Base-by-base conservation (phyloP, 2,113 vertebrate species). In the Alosa alosa region DNA sequence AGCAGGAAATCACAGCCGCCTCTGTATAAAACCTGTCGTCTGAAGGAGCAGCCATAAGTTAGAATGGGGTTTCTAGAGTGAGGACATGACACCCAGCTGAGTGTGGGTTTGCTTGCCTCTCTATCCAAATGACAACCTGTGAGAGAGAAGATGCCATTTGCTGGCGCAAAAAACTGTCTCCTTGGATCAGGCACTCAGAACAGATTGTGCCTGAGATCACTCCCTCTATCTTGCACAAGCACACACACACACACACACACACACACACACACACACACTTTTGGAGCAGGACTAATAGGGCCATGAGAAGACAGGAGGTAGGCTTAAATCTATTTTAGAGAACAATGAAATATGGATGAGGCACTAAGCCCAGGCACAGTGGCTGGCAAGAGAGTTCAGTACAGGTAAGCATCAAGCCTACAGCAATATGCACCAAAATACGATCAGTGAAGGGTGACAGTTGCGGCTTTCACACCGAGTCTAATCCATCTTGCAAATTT, bases 1-100 rank as follows among this genome's bases (percentile, higher is more conserved):
- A 64, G 85, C 82, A 92, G 92, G 92, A 93, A 93, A 88, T 90
- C 85, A 86, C 84, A 87, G 81, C 22, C 83, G 81, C 82, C 86
- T 25, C 82, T 72, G 25, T 82, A 83, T 89, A 86, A 90, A 91
- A 91, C 90, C 86, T 68, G 84, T 88, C 44, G 50, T 60, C 55
- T 60, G 6, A 11, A 11, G 47, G 20, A 22, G 55, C 20, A 60
- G 20, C 20, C 18, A 22, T 7, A 0, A 18, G 18, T 20, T 5
- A 36, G 31, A 25, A 75, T 36, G 25, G 25, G n/a, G 22, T 1
- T 1, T 36, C 25, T 39, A 46, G 82, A 83, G 50, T 49, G 64
- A 10, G 81, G 78, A 88, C 84, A 46, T 20, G 50, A 64, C 47
- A 52, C 81, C 81, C 64, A 13, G 52, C 47, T 81, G 31, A 86